Conservation (phyloP, 1,140 invertebrate genomes). For the Macrostomum lignano region DNA sequence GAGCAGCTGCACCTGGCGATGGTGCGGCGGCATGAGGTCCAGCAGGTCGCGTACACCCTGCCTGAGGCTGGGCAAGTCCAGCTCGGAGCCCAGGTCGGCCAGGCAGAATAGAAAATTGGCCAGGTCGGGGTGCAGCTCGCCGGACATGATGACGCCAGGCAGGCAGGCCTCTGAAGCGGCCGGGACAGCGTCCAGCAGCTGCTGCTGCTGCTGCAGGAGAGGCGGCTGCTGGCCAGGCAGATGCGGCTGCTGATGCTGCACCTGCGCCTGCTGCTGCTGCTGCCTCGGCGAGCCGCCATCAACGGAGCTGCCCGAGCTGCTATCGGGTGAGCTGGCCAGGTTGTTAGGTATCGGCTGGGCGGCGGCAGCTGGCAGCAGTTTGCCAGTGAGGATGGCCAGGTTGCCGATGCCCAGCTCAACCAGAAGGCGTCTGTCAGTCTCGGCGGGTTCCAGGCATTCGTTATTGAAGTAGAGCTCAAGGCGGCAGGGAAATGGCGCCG, state of each 20-base stretch:
- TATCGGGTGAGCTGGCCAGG: slow-evolving; percentile 54
- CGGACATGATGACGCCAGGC: slow-evolving; percentile 61
- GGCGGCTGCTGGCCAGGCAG: too few species aligned
- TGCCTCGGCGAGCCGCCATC: too few species aligned
- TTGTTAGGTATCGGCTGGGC: too few species aligned
- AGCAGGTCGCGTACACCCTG: slow-evolving; percentile 55
- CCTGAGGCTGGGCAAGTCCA: slow-evolving; percentile 45
- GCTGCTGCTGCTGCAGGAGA: too few species aligned
- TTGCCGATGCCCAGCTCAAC: slow-evolving; percentile 5
- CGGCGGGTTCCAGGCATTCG: slow-evolving; percentile 6
- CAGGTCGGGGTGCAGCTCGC: slow-evolving; percentile 46
- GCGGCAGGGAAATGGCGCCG: slow-evolving; percentile 1
- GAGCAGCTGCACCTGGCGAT: background rate
- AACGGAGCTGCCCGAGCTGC: slow-evolving; percentile 54
- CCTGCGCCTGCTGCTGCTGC: too few species aligned
- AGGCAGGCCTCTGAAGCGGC: slow-evolving; percentile 56
- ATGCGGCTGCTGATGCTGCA: slow-evolving; percentile 52
- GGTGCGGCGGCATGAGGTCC: slow-evolving; percentile 43
- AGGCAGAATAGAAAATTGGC: slow-evolving; percentile 62
- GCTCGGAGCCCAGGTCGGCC: slow-evolving; percentile 51
- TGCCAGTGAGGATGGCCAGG: slow-evolving; percentile 5
- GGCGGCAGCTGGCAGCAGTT: slow-evolving; percentile 6
- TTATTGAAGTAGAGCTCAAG: slow-evolving; percentile 35
- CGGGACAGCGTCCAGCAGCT: too few species aligned
- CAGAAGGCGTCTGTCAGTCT: slow-evolving; percentile 3